These are phyloP conservation scores for Thecophora atra DNA, from an alignment of 2,888 invertebrate species.

Conservation along the genomic window DNA sequence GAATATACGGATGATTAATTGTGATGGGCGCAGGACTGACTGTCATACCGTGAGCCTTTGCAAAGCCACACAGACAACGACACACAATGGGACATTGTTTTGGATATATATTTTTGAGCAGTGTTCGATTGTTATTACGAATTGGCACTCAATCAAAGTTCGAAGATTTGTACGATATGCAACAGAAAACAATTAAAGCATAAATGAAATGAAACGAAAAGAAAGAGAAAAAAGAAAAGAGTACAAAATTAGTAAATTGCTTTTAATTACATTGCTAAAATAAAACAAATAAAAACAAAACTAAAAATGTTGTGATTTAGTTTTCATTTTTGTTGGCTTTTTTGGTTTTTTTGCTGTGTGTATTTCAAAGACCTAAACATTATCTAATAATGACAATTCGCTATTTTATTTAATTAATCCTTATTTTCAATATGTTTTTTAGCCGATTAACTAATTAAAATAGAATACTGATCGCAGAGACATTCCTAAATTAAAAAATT, in stretches of 20 bases:
- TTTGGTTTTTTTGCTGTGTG: background rate
- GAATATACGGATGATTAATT: conserved; percentile 68
- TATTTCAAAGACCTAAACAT: too few species aligned
- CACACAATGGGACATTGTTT: conserved; percentile 25
- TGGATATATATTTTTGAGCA: conserved; percentile 41
- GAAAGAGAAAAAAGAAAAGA: conserved; percentile 32
- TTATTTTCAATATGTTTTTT: too few species aligned
- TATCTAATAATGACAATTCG: too few species aligned
- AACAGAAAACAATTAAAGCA: conserved; percentile 15
- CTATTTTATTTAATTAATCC: too few species aligned
- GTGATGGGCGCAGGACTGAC: conserved; percentile 68
- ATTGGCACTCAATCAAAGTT: too few species aligned
- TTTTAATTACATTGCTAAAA: conserved; percentile 22
- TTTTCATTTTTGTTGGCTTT: background rate
- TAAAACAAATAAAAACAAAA: conserved; percentile 30
- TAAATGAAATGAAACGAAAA: conserved; percentile 17
- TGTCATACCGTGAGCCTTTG: conserved; percentile 68
- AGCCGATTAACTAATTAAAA: too few species aligned
- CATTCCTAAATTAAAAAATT: too few species aligned
- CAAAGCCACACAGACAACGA: conserved; percentile 47
- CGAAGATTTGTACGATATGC: conserved; percentile 24
- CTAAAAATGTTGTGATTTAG: background rate
- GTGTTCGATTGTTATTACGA: conserved; percentile 38
- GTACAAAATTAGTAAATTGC: conserved; percentile 36
- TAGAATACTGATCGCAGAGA: too few species aligned